Base-by-base conservation (phyloP, 1,140 invertebrate species). In the Scaptomyza graminum region DNA sequence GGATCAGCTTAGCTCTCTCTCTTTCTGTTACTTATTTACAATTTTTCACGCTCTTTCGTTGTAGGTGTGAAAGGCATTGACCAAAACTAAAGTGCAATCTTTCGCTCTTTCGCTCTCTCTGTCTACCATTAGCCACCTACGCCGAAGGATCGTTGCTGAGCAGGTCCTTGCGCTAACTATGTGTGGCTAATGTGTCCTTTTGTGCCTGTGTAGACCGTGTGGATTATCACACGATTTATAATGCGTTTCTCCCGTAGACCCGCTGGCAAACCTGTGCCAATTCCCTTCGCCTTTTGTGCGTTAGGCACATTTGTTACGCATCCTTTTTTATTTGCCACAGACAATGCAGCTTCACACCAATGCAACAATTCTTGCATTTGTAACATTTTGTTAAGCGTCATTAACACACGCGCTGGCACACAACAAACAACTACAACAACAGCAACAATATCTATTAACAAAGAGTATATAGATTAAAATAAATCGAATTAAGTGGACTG, bases 211-310 rank as follows among this genome's bases (percentile, higher is more conserved):
- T 2, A 34, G 6, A 8, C 6, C 9, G 31, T 79, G 79, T 79
- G 76, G 79, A 90, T 90, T 90, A 90, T 90, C 82, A 90, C 87
- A 90, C 88, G 72, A 74, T 70, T 46, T 47, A 68, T 82, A 88
- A 88, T 83, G 76, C 31, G 76, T 72, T 74, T 83, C 79, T 63
- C 43, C 55, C n/a, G n/a, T 41, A 76, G 75, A 88, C 71, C 83
- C 66, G 74, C 78, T 78, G 83, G 82, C 75, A 82, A 82, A 89
- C 84, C 80, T 89, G 84, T 89, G 84, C 84, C 85, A 89, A 90
- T 81, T 76, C 61, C 47, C 9, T 16, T 65, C n/a, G 7, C 31
- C 31, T 9, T 54, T 73, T 73, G 44, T 89, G 18, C 31, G 31
- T 34, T 34, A 52, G 49, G 39, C 62, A 54, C 71, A 82, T 88